Conservation (phyloP, 2,888 invertebrate genomes). For the Cancer borealis region DNA sequence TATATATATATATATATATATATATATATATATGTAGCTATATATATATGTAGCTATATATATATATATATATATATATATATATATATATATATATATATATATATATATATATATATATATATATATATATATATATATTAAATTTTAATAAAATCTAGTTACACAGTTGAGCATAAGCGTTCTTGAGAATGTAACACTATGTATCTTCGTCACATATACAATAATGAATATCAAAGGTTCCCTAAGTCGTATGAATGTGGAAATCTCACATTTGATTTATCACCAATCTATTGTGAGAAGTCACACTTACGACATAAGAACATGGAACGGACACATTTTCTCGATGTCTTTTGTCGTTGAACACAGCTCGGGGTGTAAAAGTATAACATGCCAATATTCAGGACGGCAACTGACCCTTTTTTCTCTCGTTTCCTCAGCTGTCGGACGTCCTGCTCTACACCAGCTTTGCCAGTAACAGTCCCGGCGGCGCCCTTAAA, state of each 20-base stretch:
- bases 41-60: too few species aligned
- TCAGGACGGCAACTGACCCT: background rate
- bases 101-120: too few species aligned
- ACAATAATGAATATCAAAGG: background rate
- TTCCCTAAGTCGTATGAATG: background rate
- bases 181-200: too few species aligned
- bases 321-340: background rate
- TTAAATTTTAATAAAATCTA: too few species aligned
- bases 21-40: too few species aligned
- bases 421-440: constrained; percentile 78
- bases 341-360: background rate
- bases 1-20: too few species aligned
- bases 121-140: too few species aligned
- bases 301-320: background rate
- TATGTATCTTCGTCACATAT: background rate
- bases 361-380: background rate
- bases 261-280: background rate
- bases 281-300: background rate
- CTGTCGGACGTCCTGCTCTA: constrained; percentile 82
- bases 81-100: too few species aligned
- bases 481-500: constrained; percentile 76
- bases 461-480: constrained; percentile 80
- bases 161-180: too few species aligned
- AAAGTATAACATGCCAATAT: constrained; percentile 24
- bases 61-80: too few species aligned